These are phyloP conservation scores for Malacosoma neustria DNA, from an alignment of 2,888 invertebrate genomes.

Conservation along the genomic window DNA sequence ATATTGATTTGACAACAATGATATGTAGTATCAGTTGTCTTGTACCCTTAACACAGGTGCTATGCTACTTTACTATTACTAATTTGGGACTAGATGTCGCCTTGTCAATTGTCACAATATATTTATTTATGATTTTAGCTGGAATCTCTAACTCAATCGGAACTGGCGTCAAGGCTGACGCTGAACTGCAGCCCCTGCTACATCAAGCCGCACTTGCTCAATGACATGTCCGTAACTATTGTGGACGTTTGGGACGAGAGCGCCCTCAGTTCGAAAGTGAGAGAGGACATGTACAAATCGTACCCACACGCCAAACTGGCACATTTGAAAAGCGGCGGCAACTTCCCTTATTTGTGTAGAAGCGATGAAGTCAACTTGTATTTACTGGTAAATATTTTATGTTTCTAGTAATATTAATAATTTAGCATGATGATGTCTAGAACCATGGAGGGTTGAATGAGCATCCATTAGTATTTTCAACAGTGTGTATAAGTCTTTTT, in stretches of 20 bases:
- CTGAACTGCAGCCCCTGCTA: conserved; percentile 88
- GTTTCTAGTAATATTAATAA: conserved; percentile 1
- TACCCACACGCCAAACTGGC: conserved; percentile 91
- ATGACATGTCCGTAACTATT: conserved; percentile 83
- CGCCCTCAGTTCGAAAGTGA: conserved; percentile 84
- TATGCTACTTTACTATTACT: too few relatives aligned
- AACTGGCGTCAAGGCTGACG: conserved; percentile 89
- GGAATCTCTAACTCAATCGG: conserved; percentile 86
- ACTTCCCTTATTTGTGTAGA: conserved; percentile 92
- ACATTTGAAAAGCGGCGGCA: conserved; percentile 91
- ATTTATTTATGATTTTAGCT: too few relatives aligned
- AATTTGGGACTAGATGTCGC: too few relatives aligned
- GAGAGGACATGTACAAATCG: conserved; percentile 88
- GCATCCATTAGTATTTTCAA: too few relatives aligned
- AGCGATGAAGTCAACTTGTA: conserved; percentile 92
- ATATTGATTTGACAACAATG: too few relatives aligned
- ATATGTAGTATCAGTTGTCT: too few relatives aligned
- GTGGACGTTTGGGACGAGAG: conserved; percentile 93
- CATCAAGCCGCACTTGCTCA: conserved; percentile 83
- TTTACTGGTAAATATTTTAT: conserved; percentile 80
- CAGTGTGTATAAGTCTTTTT: too few relatives aligned
- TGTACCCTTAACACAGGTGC: too few relatives aligned
- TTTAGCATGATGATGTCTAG: too few relatives aligned
- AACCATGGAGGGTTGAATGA: too few relatives aligned
- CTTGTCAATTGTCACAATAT: too few relatives aligned